Evolutionary conservation across 2,113 vertebrate genomes (phyloP).

Genomic region (Larimichthys polyactis): DNA sequence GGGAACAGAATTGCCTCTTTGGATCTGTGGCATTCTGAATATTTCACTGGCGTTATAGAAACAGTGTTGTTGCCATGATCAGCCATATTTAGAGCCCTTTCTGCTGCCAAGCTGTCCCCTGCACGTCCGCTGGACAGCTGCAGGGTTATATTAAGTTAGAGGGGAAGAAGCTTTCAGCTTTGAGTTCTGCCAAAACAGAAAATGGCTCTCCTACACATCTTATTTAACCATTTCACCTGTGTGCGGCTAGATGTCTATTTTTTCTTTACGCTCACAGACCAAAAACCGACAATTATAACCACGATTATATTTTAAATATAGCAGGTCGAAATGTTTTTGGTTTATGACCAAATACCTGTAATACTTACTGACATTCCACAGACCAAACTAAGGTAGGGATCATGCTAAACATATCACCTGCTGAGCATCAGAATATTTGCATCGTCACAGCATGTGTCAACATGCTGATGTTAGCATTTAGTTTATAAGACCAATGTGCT

Average conservation of each 20-base stretch:
- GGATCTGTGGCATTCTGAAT: background rate
- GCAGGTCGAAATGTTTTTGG: too few species aligned
- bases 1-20: slow-evolving; percentile 20
- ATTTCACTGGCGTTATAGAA: background rate
- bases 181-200: background rate
- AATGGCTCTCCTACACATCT: background rate
- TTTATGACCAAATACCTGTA: too few species aligned
- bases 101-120: slow-evolving; percentile 3
- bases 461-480: too few species aligned
- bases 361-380: too few species aligned
- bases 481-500: too few species aligned
- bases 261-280: background rate
- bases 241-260: background rate
- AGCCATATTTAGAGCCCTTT: background rate
- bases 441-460: too few species aligned
- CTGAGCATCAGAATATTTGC: too few species aligned
- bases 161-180: background rate
- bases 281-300: too few species aligned
- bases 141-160: background rate
- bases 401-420: too few species aligned
- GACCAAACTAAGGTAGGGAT: too few species aligned
- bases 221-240: background rate
- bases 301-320: too few species aligned
- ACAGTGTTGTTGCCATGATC: background rate
- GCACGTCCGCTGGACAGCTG: background rate